Percentiles rank a stretch among this genome's conserved stretches.
Evolutionary conservation across 2,113 vertebrate species (phyloP).

Genomic region (Xiphias gladius): DNA sequence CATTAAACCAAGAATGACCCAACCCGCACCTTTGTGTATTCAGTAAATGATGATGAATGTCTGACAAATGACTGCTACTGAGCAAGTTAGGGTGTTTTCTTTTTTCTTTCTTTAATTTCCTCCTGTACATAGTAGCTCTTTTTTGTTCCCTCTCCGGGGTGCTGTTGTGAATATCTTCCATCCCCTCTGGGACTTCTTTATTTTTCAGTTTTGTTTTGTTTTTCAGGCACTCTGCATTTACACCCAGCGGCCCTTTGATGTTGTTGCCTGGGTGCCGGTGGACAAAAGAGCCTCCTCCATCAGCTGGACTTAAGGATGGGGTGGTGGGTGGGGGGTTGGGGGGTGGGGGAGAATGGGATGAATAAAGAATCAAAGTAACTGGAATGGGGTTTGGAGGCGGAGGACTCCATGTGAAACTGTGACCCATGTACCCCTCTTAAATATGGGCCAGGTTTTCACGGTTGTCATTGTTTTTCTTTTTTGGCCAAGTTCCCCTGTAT

Average conservation of each 20-base stretch:
- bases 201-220: conserved; percentile 80
- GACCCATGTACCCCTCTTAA: conserved; percentile 77
- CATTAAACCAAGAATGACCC: conserved; percentile 66
- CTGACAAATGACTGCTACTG: conserved; percentile 43
- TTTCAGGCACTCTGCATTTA: conserved; percentile 76
- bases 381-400: conserved; percentile 74
- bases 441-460: conserved; percentile 71
- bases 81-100: conserved; percentile 37
- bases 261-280: conserved; percentile 89
- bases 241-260: conserved; percentile 90
- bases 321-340: conserved; percentile 66
- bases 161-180: conserved; percentile 86
- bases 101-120: conserved; percentile 40
- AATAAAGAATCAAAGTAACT: conserved; percentile 85
- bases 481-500: conserved; percentile 50
- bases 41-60: conserved; percentile 72
- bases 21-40: conserved; percentile 73
- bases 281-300: conserved; percentile 88
- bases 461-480: conserved; percentile 66
- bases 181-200: conserved; percentile 85
- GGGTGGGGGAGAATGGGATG: conserved; percentile 37
- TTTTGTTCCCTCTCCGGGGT: conserved; percentile 65
- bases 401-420: conserved; percentile 78
- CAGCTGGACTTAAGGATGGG: conserved; percentile 86
- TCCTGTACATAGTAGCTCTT: conserved; percentile 42